Evolutionary conservation across 2,113 vertebrate species (phyloP), one percentile per base, ranked within the genome.

Genomic region (Trichechus manatus): DNA sequence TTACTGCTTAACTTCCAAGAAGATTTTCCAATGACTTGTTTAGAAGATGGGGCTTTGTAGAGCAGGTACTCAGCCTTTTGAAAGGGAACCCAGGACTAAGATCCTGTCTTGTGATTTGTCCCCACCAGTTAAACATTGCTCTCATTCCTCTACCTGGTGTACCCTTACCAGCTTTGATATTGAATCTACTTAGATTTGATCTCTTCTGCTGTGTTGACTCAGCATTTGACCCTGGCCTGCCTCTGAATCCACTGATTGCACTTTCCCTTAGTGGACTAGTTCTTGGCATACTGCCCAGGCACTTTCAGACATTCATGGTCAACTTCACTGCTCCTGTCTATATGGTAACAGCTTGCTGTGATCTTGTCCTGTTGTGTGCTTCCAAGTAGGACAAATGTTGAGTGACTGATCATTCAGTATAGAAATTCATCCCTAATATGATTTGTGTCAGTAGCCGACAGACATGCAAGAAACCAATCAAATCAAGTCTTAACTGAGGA

Each of bases 201-300:
- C 23, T 87, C 5, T 78, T 11, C 23, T 83, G 39, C 39, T 82
- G 22, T 95, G 39, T 20, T 87, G 47, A 70, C 14, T 95, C 8
- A 83, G 22, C 22, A 70, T 93, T 86, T 93, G 47, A 83, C 7
- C 11, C 15, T 84, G 50, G 72, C 11, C 64, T 87, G 61, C 15
- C 70, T 20, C 36, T 70, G 10, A 72, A 79, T 95, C 9, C n/a
- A 93, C 23, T 47, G 44, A 86, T 15, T 89, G 31, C 9, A 66
- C 13, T 82, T 87, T 87, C 22, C 14, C 44, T 78, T 79, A 14
- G 61, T 19, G 78, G 13, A 53, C 39, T 87, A 63, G 8, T 17
- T 83, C n/a, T 56, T 97, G 61, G 77, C 80, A 56, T 93, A 86
- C 59, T 93, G 44, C 56, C 66, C 66, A 90, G 61, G 22, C 31